A percentile compares a stretch with the other conserved stretches of the same genome.
phyloP scores from a whole-genome alignment of 2,888 invertebrate species.

The Callimorpha dominula region DNA sequence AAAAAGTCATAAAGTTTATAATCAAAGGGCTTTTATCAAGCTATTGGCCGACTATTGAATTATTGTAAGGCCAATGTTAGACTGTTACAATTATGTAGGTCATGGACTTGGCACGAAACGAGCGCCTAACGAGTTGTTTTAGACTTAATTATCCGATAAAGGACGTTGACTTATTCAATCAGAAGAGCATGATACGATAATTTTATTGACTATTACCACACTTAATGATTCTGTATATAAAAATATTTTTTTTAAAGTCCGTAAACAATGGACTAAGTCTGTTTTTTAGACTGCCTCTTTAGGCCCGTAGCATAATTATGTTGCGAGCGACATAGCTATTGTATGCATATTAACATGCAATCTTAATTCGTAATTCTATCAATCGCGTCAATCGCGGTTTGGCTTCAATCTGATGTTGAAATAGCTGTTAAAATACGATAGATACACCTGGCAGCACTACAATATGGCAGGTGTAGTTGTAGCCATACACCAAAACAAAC shows the following conservation, averaged over 20 bases:
- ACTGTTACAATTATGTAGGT: conserved; percentile 69
- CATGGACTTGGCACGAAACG: conserved; percentile 68
- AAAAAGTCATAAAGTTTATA: not conserved
- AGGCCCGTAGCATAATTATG: too few relatives aligned
- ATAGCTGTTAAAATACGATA: too few relatives aligned
- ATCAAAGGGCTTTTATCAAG: conserved; percentile 15
- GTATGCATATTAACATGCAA: too few relatives aligned
- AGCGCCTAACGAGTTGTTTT: conserved; percentile 67
- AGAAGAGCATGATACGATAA: conserved; percentile 49
- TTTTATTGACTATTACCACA: conserved; percentile 32
- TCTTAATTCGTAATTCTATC: too few relatives aligned
- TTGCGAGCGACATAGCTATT: too few relatives aligned
- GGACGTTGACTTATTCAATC: conserved; percentile 65
- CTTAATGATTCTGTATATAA: conserved; percentile 24
- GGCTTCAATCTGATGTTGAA: too few relatives aligned
- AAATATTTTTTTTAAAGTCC: too few relatives aligned
- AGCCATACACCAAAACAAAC: too few relatives aligned
- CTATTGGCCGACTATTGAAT: conserved; percentile 49
- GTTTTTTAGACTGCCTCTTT: not conserved
- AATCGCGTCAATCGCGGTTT: too few relatives aligned
- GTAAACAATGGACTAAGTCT: too few relatives aligned
- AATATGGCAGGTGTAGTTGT: too few relatives aligned
- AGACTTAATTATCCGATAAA: conserved; percentile 65
- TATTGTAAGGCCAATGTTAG: conserved; percentile 60
- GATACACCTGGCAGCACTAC: too few relatives aligned